Evolutionary conservation across 2,888 invertebrate species (phyloP).

Genomic region (Steinernema scapterisci): DNA sequence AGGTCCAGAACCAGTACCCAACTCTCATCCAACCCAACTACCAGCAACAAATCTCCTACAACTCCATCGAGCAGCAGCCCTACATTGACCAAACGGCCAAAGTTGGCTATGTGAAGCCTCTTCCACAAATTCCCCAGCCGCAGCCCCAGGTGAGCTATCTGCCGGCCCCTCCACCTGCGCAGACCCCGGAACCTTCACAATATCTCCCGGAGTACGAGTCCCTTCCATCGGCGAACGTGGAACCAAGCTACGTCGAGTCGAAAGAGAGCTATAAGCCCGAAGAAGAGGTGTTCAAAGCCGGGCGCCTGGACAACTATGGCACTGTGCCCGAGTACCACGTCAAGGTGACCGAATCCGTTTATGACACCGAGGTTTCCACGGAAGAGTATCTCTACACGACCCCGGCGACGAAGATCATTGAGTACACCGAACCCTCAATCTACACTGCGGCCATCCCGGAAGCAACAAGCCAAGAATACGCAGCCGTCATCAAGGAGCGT

Average conservation of each 20-base stretch:
- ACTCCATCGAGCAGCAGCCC: constrained; percentile 18
- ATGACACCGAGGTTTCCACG: constrained; percentile 12
- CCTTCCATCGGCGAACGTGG: background rate
- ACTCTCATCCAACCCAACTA: constrained; percentile 19
- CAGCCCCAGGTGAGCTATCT: constrained; percentile 19
- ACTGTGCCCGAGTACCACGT: constrained; percentile 27
- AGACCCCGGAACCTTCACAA: constrained; percentile 10
- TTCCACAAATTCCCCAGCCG: background rate
- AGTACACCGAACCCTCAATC: background rate
- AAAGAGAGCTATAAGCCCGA: constrained; percentile 12
- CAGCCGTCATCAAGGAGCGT: constrained; percentile 11
- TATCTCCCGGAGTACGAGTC: constrained; percentile 17
- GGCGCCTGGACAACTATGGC: constrained; percentile 17
- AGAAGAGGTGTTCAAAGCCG: constrained; percentile 22
- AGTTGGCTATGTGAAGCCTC: constrained; percentile 10
- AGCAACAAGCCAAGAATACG: constrained; percentile 6
- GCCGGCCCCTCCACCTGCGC: background rate
- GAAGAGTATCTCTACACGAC: constrained; percentile 16
- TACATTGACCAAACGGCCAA: constrained; percentile 3
- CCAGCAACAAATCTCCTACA: constrained; percentile 14
- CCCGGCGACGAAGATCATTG: background rate
- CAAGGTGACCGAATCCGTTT: constrained; percentile 23
- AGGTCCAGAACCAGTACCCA: constrained; percentile 15
- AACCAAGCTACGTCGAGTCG: background rate
- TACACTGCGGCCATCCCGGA: background rate